A percentile compares a stretch with the other conserved stretches of the same genome.
Conservation (phyloP, 1,140 invertebrate genomes). For the Mercenaria mercenaria region DNA sequence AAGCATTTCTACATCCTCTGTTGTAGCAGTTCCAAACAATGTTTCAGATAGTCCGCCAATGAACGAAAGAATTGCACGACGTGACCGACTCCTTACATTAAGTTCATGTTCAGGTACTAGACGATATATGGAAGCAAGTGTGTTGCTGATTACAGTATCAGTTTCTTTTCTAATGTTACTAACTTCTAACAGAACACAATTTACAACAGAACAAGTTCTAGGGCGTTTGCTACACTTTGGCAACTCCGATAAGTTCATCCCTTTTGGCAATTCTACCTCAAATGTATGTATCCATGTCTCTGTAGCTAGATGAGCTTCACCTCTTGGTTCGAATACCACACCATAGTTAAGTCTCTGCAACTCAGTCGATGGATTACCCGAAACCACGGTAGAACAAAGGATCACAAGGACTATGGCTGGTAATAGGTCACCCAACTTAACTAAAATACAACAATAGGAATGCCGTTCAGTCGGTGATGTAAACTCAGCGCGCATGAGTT, state of each 20-base stretch:
- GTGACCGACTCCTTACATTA: not conserved
- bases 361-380: not conserved
- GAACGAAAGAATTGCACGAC: not conserved
- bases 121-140: not conserved
- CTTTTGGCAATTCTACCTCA: conserved; percentile 7
- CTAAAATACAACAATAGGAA: not conserved
- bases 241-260: not conserved
- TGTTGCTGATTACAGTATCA: not conserved
- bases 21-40: conserved; percentile 55
- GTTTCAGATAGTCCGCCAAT: conserved; percentile 34
- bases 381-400: not conserved
- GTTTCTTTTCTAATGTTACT: conserved; percentile 9
- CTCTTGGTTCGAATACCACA: conserved; percentile 2
- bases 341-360: conserved; percentile 28
- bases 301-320: not conserved
- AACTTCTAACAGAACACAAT: not conserved
- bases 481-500: not conserved
- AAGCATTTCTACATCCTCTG: conserved; percentile 35
- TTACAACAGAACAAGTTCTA: not conserved
- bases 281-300: conserved; percentile 25
- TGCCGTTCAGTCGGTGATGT: too few species aligned
- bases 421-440: not conserved
- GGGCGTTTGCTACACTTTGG: not conserved
- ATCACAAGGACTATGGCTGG: not conserved
- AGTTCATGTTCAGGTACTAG: not conserved